phyloP scores from a whole-genome alignment of 2,888 invertebrate species.

The Liposcelis brunnea region DNA sequence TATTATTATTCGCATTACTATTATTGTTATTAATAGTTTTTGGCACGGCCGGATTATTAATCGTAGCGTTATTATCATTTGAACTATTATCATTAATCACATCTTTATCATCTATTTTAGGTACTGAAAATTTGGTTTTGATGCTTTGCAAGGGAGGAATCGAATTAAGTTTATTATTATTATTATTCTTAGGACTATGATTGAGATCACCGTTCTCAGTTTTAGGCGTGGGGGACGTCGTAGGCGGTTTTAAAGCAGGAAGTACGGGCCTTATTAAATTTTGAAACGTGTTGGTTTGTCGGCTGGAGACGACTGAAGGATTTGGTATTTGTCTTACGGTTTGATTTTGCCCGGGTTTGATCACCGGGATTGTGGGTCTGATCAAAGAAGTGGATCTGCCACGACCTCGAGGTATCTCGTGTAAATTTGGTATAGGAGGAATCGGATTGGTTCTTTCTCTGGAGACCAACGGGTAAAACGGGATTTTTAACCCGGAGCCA shows the following conservation, averaged over 20 bases:
- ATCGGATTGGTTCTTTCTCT: constrained; percentile 14
- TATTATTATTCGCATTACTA: no score
- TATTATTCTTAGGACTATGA: no score
- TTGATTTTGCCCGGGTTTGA: constrained; percentile 31
- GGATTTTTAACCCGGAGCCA: neutral
- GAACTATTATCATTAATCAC: no score
- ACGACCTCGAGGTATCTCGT: constrained; percentile 28
- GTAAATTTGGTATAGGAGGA: constrained; percentile 26
- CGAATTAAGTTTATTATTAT: neutral
- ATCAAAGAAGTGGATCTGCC: constrained; percentile 21
- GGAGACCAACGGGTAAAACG: constrained; percentile 7
- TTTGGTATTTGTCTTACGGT: constrained; percentile 45
- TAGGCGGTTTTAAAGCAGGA: neutral
- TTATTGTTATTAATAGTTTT: no score
- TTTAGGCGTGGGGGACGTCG: neutral
- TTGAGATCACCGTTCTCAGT: no score
- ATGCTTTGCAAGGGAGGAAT: constrained; percentile 1
- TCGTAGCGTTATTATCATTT: no score
- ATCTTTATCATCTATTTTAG: no score
- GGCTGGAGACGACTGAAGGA: constrained; percentile 38
- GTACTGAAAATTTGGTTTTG: neutral
- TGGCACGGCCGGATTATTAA: no score
- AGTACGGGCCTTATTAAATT: neutral
- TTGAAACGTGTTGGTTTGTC: constrained; percentile 27
- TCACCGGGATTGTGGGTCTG: constrained; percentile 22